A percentile compares a stretch with the other conserved stretches of the same genome.
These are phyloP conservation scores for Dryocosmus kuriphilus DNA, from an alignment of 2,888 invertebrate genomes.

Conservation along the genomic window DNA sequence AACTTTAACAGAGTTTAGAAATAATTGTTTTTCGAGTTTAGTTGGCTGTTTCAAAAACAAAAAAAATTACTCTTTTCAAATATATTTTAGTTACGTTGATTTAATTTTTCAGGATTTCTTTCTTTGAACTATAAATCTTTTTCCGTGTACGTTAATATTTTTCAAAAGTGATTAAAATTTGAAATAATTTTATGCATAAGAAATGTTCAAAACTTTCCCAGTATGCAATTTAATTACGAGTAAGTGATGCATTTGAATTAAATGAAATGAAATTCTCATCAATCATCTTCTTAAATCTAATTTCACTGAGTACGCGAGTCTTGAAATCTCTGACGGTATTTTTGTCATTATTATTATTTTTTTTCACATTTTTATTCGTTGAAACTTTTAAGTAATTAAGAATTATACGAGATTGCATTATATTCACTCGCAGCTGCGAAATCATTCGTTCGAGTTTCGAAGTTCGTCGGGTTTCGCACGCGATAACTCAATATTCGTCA, in stretches of 20 bases:
- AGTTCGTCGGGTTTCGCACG: neutral
- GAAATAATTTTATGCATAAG: too few species aligned
- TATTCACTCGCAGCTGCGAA: neutral
- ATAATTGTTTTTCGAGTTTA: too few species aligned
- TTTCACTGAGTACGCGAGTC: neutral
- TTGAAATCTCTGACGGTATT: neutral
- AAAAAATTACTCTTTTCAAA: too few species aligned
- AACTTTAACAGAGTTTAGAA: too few species aligned
- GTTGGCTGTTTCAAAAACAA: too few species aligned
- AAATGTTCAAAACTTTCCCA: too few species aligned
- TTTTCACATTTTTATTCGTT: neutral
- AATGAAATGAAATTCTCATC: neutral
- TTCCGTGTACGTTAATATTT: too few species aligned
- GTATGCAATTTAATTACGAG: neutral
- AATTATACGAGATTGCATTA: neutral
- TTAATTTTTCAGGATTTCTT: too few species aligned
- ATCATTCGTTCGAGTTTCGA: neutral
- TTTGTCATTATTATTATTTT: neutral
- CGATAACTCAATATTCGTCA: conserved; percentile 1
- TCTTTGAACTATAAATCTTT: too few species aligned
- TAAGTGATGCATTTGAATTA: neutral
- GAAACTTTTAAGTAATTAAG: neutral
- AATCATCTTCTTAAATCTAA: neutral
- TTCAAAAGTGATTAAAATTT: too few species aligned
- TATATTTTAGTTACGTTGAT: too few species aligned